Base-by-base conservation (phyloP, 1,140 invertebrate species). In the Hydropsyche tenuis region DNA sequence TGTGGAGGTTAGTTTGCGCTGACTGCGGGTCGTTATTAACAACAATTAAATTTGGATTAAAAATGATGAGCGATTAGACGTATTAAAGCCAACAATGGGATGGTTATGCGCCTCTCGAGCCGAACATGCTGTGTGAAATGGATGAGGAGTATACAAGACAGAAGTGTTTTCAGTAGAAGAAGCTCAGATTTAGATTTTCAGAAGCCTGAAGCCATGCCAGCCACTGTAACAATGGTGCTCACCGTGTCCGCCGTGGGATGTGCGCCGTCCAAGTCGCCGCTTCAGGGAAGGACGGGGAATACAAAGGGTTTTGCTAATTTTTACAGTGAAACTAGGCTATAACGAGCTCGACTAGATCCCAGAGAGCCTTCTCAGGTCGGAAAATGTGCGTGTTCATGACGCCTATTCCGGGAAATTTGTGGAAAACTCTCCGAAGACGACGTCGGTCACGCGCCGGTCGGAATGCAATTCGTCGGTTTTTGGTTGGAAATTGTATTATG, bases 1-100 rank as follows among this genome's bases (percentile, higher is more conserved):
- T 73, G 56, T 83, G 83, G 83, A 37, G 30, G 77, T 84, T 84
- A 85, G 81, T 73, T 75, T 73, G 72, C 73, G 45, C 79, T n/a
- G 65, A 68, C 22, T 60, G 56, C 56, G 56, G 56, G 56, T 60
- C 56, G 56, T 60, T 60, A 60, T 60, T 60, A 25, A 23, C n/a
- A 62, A 23, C 56, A 14, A 62, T 62, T 62, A 82, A 79, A 80
- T 9, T 37, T 37, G 3, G 30, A 37, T 37, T 37, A 4, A 37
- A 9, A 37, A 37, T 37, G 30, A 37, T 37, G 30, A n/a, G n/a
- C n/a, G n/a, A 37, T 37, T 37, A 37, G 30, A 37, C n/a, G n/a
- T n/a, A n/a, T n/a, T n/a, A n/a, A n/a, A 9, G 69, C 14, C 4
- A 12, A 25, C 14, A 18, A 65, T 18, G 23, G 25, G 9, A 25